phyloP scores from a whole-genome alignment of 2,113 vertebrate genomes.

The Greenwoodochromis staneri region DNA sequence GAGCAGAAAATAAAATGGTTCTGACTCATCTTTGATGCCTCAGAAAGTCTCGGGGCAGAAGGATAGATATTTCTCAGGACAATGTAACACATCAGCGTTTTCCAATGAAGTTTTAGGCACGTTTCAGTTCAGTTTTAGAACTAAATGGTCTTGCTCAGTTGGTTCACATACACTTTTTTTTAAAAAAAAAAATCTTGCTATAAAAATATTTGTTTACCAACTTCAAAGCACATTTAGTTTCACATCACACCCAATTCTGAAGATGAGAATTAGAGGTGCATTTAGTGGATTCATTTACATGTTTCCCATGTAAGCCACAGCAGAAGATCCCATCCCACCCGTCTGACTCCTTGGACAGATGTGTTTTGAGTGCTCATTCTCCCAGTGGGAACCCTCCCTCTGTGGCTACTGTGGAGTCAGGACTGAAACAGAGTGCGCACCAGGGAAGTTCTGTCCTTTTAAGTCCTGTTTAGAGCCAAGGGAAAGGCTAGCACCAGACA shows the following conservation, averaged over 20 bases:
- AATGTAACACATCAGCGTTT: slow-evolving; percentile 29
- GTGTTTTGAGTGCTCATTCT: slow-evolving; percentile 21
- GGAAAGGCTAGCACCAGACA: slow-evolving; percentile 50
- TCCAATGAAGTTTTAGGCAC: slow-evolving; percentile 1
- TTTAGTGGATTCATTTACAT: slow-evolving; percentile 42
- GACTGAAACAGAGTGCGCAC: slow-evolving; percentile 45
- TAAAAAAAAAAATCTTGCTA: neutral
- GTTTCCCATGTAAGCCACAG: slow-evolving; percentile 51
- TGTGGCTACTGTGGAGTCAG: slow-evolving; percentile 58
- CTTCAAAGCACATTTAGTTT: slow-evolving; percentile 21
- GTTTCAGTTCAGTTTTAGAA: slow-evolving; percentile 15
- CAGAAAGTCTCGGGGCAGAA: slow-evolving; percentile 65
- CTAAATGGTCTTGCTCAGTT: neutral
- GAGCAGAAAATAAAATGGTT: slow-evolving; percentile 46
- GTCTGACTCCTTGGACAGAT: slow-evolving; percentile 36
- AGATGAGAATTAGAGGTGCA: slow-evolving; percentile 45
- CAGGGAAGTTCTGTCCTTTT: slow-evolving; percentile 59
- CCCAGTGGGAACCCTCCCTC: slow-evolving; percentile 55
- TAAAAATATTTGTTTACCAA: slow-evolving; percentile 24
- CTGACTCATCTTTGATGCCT: slow-evolving; percentile 66
- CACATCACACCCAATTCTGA: slow-evolving; percentile 51
- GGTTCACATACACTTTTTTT: neutral
- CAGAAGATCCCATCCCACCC: slow-evolving; percentile 45
- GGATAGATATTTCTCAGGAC: slow-evolving; percentile 68
- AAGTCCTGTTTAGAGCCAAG: slow-evolving; percentile 49